Evolutionary conservation across 2,797 vertebrate species (phyloP).

Genomic region (Arremon brunneinucha): DNA sequence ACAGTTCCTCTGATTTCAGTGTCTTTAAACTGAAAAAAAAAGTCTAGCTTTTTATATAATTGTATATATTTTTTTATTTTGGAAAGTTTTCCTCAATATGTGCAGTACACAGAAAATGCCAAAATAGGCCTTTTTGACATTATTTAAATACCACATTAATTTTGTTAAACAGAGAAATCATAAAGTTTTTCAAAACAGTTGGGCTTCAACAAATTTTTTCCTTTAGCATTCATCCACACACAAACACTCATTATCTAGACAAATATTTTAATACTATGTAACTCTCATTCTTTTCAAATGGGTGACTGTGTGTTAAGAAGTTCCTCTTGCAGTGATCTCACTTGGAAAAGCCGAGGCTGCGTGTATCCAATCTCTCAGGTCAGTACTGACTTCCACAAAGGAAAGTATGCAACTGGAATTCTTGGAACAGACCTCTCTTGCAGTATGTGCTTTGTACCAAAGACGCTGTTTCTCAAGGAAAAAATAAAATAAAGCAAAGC

Average conservation of each 20-base stretch:
- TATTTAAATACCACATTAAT: background rate
- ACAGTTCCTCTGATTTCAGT: background rate
- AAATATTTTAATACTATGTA: slow-evolving; percentile 19
- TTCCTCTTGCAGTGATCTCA: background rate
- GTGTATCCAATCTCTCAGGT: background rate
- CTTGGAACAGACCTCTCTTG: background rate
- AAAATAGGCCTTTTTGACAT: background rate
- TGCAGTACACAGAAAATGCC: background rate
- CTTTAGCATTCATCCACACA: background rate
- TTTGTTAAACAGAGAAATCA: background rate
- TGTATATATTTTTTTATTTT: background rate
- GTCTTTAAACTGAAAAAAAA: background rate
- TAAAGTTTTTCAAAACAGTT: background rate
- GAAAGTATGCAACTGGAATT: slow-evolving; percentile 27
- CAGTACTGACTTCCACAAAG: background rate
- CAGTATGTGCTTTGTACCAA: background rate
- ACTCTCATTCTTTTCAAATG: background rate
- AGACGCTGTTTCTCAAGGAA: background rate
- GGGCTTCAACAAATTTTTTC: background rate
- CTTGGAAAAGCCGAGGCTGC: background rate
- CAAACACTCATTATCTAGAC: background rate
- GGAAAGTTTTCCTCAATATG: background rate
- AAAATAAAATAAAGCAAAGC: background rate
- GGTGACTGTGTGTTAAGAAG: background rate
- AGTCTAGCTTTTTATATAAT: background rate